A percentile compares a stretch with the other conserved stretches of the same genome.
phyloP scores from a whole-genome alignment of 2,113 vertebrate genomes.

The Nothoprocta perdicaria region DNA sequence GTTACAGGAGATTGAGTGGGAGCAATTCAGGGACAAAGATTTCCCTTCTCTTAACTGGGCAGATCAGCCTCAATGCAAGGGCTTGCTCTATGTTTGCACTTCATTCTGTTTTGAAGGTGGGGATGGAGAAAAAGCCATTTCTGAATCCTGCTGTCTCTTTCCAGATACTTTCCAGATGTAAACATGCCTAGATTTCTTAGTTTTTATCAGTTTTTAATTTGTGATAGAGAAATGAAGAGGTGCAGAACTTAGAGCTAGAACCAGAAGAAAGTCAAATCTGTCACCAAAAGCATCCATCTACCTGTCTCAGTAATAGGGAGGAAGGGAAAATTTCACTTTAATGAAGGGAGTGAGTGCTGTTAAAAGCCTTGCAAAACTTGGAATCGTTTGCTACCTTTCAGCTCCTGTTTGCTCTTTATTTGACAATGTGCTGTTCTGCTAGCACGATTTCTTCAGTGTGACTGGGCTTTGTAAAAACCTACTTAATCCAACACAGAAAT shows the following conservation, averaged over 20 bases:
- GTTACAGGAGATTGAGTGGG: not conserved
- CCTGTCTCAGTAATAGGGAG: not conserved
- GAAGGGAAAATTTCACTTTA: not conserved
- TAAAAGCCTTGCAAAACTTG: not conserved
- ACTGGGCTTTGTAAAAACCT: constrained; percentile 23
- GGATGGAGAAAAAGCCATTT: not conserved
- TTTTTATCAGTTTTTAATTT: constrained; percentile 15
- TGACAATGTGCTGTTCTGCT: constrained; percentile 28
- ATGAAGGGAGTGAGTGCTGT: not conserved
- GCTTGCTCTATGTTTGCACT: not conserved
- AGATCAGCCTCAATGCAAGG: not conserved
- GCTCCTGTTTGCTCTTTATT: constrained; percentile 24
- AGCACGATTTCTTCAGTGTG: constrained; percentile 18
- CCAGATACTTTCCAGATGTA: fast-evolving
- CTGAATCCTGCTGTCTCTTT: not conserved
- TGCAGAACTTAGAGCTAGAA: not conserved
- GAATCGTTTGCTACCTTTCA: constrained; percentile 11
- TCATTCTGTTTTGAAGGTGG: not conserved
- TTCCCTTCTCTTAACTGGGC: not conserved
- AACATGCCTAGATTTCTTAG: not conserved
- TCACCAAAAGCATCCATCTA: not conserved
- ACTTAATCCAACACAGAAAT: constrained; percentile 54
- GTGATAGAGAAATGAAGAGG: not conserved
- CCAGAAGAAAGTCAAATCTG: not conserved
- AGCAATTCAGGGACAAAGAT: not conserved